Percentiles rank a stretch among this genome's conserved stretches.
phyloP scores from a whole-genome alignment of 1,140 invertebrate genomes.

The Lethrus apterus region DNA sequence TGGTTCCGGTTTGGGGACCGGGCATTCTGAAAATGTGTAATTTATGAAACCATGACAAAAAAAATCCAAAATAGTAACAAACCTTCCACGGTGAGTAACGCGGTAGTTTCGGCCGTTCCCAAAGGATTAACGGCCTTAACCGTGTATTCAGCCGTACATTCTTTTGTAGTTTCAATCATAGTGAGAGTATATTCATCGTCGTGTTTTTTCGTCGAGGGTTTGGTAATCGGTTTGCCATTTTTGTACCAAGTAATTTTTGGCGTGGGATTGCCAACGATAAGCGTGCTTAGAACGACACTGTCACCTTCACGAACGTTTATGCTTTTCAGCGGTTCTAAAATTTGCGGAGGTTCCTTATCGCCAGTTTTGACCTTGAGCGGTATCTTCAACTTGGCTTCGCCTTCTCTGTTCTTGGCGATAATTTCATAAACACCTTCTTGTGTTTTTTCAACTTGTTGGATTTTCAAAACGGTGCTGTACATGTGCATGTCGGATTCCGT shows the following conservation, averaged over 20 bases:
- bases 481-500: slow-evolving; percentile 84
- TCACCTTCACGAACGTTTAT: slow-evolving; percentile 71
- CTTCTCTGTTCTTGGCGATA: slow-evolving; percentile 80
- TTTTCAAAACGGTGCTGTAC: slow-evolving; percentile 75
- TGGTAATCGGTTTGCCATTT: slow-evolving; percentile 60
- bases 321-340: slow-evolving; percentile 69
- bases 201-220: slow-evolving; percentile 51
- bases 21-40: slow-evolving; percentile 50
- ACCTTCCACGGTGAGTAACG: slow-evolving; percentile 75
- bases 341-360: slow-evolving; percentile 68
- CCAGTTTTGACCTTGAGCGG: slow-evolving; percentile 74
- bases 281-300: slow-evolving; percentile 63
- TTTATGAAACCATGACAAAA: slow-evolving; percentile 7
- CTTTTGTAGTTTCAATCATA: slow-evolving; percentile 56
- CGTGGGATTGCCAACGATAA: slow-evolving; percentile 72
- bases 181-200: slow-evolving; percentile 62
- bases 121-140: slow-evolving; percentile 71
- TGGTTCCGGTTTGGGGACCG: slow-evolving; percentile 61
- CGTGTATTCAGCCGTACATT: slow-evolving; percentile 71
- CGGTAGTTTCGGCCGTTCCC: slow-evolving; percentile 67
- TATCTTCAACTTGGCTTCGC: slow-evolving; percentile 75
- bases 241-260: slow-evolving; percentile 76
- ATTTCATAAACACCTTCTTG: slow-evolving; percentile 88
- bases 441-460: slow-evolving; percentile 64
- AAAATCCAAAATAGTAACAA: slow-evolving; percentile 1